Evolutionary conservation across 2,113 vertebrate species (phyloP), one percentile per base, ranked within the genome.

Genomic region (Pipra filicauda): DNA sequence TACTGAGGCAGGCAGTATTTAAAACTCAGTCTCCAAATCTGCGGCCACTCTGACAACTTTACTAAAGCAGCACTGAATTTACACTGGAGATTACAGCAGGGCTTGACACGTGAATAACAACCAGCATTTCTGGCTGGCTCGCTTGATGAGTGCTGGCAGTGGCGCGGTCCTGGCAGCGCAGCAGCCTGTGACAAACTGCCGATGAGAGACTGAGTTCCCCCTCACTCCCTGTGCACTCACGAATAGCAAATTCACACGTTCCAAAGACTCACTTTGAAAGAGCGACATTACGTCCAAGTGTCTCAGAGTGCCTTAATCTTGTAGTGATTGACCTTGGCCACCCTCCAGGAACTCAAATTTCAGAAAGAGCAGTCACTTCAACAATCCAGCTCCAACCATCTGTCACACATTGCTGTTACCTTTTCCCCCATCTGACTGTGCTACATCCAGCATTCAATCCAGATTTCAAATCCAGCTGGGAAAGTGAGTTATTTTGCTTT

Each of bases 261-360:
- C 71, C 77, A 85, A 37, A 73, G 58, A 17, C 9, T 65, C 23
- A 2, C 71, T 91, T 70, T 20, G 39, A 57, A 93, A 80, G 41
- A 90, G 61, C n/a, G 65, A 65, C 46, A 8, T n/a, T 20, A 49
- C 1, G 57, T 37, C 76, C 85, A 88, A 94, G 79, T 61, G 69
- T 74, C 85, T 74, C 71, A 55, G 69, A 77, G 67, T 1, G 17
- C 92, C 79, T 91, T 90, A 41, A 58, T 86, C 75, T 74, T 96
- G 69, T 37, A 57, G 64, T 39, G 85, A 80, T 83, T 84, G 92
- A 93, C 88, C 88, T 72, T 91, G 93, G 91, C 91, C 57, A 72
- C 52, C 43, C 65, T 81, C 91, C 93, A 95, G 48, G 12, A 92
- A 52, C 48, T 77, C 69, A 67, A 49, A 77, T 91, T 92, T 93